Percentiles rank a stretch among this genome's conserved stretches.
Conservation (phyloP, 2,888 invertebrate genomes). For the Dryococelus australis region DNA sequence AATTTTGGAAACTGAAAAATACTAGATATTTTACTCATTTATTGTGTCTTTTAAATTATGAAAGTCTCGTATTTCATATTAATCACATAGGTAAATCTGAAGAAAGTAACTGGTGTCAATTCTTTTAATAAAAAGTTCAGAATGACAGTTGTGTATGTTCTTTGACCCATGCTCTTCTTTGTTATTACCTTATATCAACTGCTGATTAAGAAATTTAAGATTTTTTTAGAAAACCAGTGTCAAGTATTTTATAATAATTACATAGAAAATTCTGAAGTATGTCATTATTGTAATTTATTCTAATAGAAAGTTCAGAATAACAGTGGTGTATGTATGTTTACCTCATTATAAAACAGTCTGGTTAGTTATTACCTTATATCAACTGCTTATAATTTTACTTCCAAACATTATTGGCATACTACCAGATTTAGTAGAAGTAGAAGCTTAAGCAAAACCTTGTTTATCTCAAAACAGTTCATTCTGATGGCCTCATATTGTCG, state of each 20-base stretch:
- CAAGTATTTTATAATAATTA: not conserved
- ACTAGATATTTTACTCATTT: not conserved
- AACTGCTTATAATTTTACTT: too few relatives aligned
- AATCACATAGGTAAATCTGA: not conserved
- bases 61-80: not conserved
- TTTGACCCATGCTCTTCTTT: not conserved
- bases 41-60: not conserved
- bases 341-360: not conserved
- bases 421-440: too few relatives aligned
- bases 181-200: not conserved
- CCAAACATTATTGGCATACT: too few relatives aligned
- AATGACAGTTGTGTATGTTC: not conserved
- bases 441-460: too few relatives aligned
- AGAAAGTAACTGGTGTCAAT: not conserved
- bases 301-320: not conserved
- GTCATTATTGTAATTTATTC: not conserved
- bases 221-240: not conserved
- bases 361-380: too few relatives aligned
- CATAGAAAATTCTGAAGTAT: not conserved
- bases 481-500: too few relatives aligned
- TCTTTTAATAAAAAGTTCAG: not conserved
- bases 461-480: too few relatives aligned
- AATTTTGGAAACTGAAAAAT: not conserved
- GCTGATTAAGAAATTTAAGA: too few relatives aligned
- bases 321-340: not conserved